Base-by-base conservation (phyloP, 1,140 invertebrate species). In the Drosophila ohnishii region DNA sequence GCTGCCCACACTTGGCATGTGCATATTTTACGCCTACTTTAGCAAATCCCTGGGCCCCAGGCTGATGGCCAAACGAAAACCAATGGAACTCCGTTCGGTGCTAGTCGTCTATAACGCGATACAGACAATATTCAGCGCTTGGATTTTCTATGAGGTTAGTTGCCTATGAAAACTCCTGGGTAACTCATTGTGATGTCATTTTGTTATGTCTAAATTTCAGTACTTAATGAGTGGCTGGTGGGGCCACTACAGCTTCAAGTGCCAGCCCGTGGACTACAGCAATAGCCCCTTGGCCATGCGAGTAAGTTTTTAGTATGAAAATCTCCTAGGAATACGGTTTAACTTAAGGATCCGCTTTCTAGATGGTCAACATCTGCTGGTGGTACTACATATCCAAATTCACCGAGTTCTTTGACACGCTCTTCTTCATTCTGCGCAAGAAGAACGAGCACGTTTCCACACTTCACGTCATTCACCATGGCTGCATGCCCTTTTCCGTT, bases 371-470 rank as follows among this genome's bases (percentile, higher is more conserved):
- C 75, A 97, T 96, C 30, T 96, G 97, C 90, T 99, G 97, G 97
- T 98, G 97, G 97, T 99, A 99, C 92, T 99, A 98, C 93, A 97
- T 99, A 93, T 98, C 97, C 74, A 99, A 99, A 93, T 98, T 98
- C 92, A 96, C 98, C 62, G 98, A 99, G 92, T 98, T 99, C 93
- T 95, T 98, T 90, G 98, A 99, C 93, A 99, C 98, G 60, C 93
- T 98, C 75, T 98, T 98, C 94, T 98, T 98, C 92, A 95, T 98
- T 80, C 92, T 97, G 79, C 94, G 97, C 78, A 98, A 97, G 92
- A 99, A 99, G 93, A 96, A 95, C 91, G 95, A 96, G 91, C 97
- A 99, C 89, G 96, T 98, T 60, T 97, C 97, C 11, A 97, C 96
- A 28, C 94, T 99, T 19, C 98, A 99, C 92, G 97, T 99, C 59